Conservation (phyloP, 2,797 vertebrate species). For the Acanthurus lineatus region DNA sequence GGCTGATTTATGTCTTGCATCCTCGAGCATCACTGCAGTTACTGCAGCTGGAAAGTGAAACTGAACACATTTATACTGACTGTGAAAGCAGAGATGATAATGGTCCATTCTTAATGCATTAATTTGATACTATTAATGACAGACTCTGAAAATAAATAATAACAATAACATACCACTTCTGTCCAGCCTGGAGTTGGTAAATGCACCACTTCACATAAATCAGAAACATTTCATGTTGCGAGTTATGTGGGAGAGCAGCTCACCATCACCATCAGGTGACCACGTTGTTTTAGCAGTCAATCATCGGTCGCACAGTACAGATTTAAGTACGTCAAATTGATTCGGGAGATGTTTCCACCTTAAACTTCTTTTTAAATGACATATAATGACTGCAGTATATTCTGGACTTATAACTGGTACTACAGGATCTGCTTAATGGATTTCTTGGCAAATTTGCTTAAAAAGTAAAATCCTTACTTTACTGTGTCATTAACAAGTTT, state of each 20-base stretch:
- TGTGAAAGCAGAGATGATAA: background rate
- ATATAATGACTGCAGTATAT: background rate
- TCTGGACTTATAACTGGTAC: background rate
- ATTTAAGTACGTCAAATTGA: background rate
- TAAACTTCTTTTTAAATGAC: background rate
- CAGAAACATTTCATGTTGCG: too few species aligned
- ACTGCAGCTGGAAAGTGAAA: background rate
- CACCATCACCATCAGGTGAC: background rate
- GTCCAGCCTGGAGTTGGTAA: background rate
- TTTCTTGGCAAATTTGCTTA: background rate
- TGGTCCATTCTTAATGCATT: background rate
- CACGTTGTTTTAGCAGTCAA: too few species aligned
- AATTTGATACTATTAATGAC: background rate
- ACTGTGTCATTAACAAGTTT: background rate
- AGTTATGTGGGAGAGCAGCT: background rate
- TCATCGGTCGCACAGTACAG: background rate
- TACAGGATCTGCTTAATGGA: background rate
- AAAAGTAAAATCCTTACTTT: background rate
- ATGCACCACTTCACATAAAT: too few species aligned
- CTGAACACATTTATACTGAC: background rate
- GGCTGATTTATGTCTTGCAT: constrained; percentile 1
- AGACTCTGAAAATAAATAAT: background rate
- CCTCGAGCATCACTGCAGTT: background rate
- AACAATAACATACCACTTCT: background rate
- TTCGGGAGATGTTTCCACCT: background rate